Percentiles rank a stretch among this genome's conserved stretches.
phyloP scores from a whole-genome alignment of 2,888 invertebrate species.

The Acanthosepion esculentum region DNA sequence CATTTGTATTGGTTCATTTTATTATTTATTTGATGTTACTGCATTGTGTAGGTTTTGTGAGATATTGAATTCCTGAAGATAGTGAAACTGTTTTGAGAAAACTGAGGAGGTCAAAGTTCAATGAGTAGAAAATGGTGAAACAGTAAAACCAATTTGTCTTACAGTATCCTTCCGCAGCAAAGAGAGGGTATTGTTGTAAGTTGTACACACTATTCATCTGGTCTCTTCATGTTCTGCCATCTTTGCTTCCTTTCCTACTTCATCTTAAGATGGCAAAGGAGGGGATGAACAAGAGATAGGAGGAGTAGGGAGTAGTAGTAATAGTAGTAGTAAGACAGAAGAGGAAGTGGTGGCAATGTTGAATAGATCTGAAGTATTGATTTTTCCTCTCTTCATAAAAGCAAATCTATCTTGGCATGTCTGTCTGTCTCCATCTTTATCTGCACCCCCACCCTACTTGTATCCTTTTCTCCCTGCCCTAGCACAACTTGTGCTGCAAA shows the following conservation, averaged over 20 bases:
- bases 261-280: not conserved
- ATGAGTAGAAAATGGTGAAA: not conserved
- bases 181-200: not conserved
- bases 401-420: not conserved
- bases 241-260: not conserved
- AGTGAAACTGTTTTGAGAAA: not conserved
- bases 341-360: not conserved
- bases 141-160: not conserved
- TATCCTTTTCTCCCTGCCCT: not conserved
- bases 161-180: not conserved
- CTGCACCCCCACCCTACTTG: not conserved
- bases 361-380: not conserved
- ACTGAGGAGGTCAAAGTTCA: not conserved
- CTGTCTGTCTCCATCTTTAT: not conserved
- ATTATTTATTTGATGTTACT: not conserved
- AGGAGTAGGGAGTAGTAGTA: not conserved
- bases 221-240: not conserved
- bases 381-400: not conserved
- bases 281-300: no score
- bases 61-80: not conserved
- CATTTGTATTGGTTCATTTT: not conserved
- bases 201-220: not conserved
- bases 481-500: conserved; percentile 18
- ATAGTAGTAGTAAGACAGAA: not conserved
- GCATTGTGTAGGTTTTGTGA: not conserved